These are phyloP conservation scores for Mallateleia sp. DNA, from an alignment of 2,888 invertebrate species.

Conservation along the genomic window DNA sequence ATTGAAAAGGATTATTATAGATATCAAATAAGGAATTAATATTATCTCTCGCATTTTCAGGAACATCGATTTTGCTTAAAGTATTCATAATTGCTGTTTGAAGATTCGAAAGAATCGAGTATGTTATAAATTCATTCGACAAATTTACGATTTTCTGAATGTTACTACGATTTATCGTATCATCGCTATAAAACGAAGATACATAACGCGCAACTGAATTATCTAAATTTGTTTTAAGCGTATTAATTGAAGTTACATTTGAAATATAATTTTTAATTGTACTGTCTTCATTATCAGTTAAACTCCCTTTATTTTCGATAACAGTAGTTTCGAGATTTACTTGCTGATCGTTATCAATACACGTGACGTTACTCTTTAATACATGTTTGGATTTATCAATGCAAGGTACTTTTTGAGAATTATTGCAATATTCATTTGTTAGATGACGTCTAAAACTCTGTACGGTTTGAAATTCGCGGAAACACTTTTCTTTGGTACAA, in stretches of 20 bases:
- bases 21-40: background rate
- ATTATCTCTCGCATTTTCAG: background rate
- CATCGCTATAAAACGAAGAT: background rate
- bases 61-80: background rate
- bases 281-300: no score
- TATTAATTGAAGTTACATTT: no score
- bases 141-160: constrained; percentile 13
- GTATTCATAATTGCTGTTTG: constrained; percentile 3
- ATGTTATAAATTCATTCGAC: constrained; percentile 18
- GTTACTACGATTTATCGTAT: constrained; percentile 21
- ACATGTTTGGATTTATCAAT: no score
- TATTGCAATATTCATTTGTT: background rate
- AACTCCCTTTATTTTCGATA: no score
- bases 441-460: constrained; percentile 10
- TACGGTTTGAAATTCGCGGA: background rate
- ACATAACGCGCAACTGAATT: background rate
- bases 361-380: no score
- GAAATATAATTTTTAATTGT: no score
- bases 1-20: constrained; percentile 9
- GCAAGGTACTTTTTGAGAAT: no score
- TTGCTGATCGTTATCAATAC: no score
- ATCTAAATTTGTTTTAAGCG: background rate
- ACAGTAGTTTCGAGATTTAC: no score
- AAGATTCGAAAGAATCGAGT: constrained; percentile 3
- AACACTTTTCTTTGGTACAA: constrained; percentile 20